A percentile compares a stretch with the other conserved stretches of the same genome.
phyloP scores from a whole-genome alignment of 1,140 invertebrate species.

The Drosophila triauraria region DNA sequence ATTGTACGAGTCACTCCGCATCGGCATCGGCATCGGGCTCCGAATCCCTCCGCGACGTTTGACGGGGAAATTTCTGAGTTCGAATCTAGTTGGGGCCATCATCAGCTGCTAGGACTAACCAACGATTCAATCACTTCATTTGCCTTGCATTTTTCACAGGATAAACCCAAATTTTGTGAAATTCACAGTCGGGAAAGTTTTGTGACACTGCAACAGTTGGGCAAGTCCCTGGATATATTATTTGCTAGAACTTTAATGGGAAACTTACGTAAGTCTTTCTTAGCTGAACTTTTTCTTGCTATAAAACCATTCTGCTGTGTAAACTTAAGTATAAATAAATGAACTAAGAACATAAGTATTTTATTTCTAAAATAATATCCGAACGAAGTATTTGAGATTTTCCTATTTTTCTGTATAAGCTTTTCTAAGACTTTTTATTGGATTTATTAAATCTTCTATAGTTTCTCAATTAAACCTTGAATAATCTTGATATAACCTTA shows the following conservation, averaged over 20 bases:
- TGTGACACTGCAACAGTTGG: conserved; percentile 4
- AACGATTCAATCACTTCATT: conserved; percentile 17
- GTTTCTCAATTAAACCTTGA: too few relatives aligned
- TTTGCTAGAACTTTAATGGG: background rate
- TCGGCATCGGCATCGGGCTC: conserved; percentile 5
- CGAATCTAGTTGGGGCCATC: conserved; percentile 58
- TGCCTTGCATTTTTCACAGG: conserved; percentile 24
- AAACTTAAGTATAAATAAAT: too few relatives aligned
- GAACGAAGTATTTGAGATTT: too few relatives aligned
- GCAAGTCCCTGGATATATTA: conserved; percentile 3
- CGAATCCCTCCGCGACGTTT: conserved; percentile 4
- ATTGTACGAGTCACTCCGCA: too few relatives aligned
- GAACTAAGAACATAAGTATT: too few relatives aligned
- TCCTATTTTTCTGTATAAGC: too few relatives aligned
- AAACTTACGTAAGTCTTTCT: background rate
- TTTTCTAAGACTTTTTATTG: too few relatives aligned
- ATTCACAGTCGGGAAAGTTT: conserved; percentile 10
- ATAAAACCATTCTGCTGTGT: too few relatives aligned
- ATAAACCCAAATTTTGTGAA: conserved; percentile 4
- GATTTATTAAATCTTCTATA: too few relatives aligned
- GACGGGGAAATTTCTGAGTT: conserved; percentile 28
- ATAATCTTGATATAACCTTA: too few relatives aligned
- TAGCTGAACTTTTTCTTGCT: too few relatives aligned
- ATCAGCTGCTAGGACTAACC: conserved; percentile 34
- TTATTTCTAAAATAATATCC: too few relatives aligned